Evolutionary conservation across 1,140 invertebrate species (phyloP).

Genomic region (Lanistes nyassanus): DNA sequence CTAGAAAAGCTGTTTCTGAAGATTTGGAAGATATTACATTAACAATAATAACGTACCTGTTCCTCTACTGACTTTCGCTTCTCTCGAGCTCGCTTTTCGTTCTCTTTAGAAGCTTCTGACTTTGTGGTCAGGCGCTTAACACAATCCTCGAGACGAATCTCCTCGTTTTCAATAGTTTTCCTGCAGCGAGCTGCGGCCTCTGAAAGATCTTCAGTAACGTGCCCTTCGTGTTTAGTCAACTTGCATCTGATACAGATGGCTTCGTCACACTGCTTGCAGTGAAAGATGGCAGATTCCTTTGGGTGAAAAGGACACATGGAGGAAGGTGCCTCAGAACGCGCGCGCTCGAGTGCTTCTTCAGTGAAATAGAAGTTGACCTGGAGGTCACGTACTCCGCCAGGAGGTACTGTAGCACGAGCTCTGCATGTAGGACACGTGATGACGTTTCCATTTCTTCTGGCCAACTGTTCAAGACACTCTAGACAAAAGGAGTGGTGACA

Average conservation of each 20-base stretch:
- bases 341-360: neutral
- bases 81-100: too few species aligned
- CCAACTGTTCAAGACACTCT: neutral
- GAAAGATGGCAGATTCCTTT: too few species aligned
- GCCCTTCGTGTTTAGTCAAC: too few species aligned
- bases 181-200: neutral
- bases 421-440: neutral
- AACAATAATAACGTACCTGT: too few species aligned
- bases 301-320: too few species aligned
- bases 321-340: neutral
- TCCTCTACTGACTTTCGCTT: too few species aligned
- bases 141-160: neutral
- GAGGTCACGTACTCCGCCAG: neutral
- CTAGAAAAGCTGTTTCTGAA: too few species aligned
- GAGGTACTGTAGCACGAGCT: neutral
- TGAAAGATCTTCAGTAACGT: too few species aligned
- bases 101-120: too few species aligned
- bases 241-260: neutral
- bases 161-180: too few species aligned
- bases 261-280: neutral
- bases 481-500: neutral
- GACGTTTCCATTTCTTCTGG: neutral
- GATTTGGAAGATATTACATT: too few species aligned
- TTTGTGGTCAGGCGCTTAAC: too few species aligned
- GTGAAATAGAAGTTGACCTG: conserved; percentile 17